Evolutionary conservation across 2,888 invertebrate species (phyloP).

Genomic region (Thera britannica): DNA sequence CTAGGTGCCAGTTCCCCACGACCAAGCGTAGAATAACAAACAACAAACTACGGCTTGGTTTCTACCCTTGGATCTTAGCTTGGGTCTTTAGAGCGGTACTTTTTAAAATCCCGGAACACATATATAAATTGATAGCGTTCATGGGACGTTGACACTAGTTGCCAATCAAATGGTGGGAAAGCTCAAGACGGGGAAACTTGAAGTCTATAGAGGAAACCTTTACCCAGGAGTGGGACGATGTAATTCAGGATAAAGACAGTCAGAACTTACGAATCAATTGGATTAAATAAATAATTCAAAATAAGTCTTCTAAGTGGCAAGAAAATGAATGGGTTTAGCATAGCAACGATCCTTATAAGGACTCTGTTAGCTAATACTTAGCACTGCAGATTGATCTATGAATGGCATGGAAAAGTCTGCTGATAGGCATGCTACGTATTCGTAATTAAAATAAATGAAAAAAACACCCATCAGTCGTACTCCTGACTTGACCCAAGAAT

Average conservation of each 20-base stretch:
- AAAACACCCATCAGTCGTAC: not conserved
- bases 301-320: conserved; percentile 8
- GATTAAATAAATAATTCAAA: not conserved
- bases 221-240: not conserved
- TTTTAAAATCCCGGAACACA: too few species aligned
- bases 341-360: conserved; percentile 10
- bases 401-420: conserved; percentile 15
- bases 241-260: not conserved
- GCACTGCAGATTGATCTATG: conserved; percentile 2
- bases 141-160: too few species aligned
- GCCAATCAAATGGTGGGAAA: too few species aligned
- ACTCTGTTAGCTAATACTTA: conserved; percentile 1
- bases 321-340: conserved; percentile 4
- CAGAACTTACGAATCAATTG: not conserved
- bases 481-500: too few species aligned
- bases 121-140: too few species aligned
- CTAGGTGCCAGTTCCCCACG: too few species aligned
- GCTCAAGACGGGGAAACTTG: too few species aligned
- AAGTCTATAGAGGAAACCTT: not conserved
- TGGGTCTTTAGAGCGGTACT: too few species aligned
- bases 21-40: too few species aligned
- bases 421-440: conserved; percentile 5
- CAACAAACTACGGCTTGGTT: too few species aligned
- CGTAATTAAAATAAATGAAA: conserved; percentile 14
- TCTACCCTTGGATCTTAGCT: too few species aligned